Evolutionary conservation across 2,113 vertebrate genomes (phyloP).

Genomic region (Phyllopteryx taeniolatus): DNA sequence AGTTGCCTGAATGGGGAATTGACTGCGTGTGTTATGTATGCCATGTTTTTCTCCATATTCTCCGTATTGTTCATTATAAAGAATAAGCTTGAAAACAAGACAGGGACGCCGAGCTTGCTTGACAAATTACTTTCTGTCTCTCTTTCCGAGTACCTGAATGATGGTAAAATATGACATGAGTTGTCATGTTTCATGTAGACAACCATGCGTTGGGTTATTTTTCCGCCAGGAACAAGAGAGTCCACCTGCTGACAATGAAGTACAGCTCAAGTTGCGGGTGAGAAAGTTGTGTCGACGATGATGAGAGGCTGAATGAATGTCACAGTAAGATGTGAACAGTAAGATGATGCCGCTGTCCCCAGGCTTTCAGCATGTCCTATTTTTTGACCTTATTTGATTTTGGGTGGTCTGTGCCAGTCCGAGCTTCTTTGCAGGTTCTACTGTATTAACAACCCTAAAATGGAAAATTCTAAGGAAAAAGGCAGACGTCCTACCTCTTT

Average conservation of each 20-base stretch:
- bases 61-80: not conserved
- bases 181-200: constrained; percentile 1
- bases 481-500: too few relatives aligned
- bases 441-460: too few relatives aligned
- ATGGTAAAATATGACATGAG: not conserved
- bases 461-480: too few relatives aligned
- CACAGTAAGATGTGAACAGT: not conserved
- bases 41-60: not conserved
- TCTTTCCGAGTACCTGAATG: not conserved
- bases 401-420: not conserved
- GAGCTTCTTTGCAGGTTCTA: too few relatives aligned
- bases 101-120: not conserved
- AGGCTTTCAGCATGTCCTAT: not conserved
- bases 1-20: not conserved
- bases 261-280: not conserved
- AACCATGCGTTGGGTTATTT: not conserved
- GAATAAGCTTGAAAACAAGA: not conserved
- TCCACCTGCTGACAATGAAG: not conserved
- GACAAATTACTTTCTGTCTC: not conserved
- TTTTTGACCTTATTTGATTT: not conserved
- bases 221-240: not conserved
- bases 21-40: not conserved
- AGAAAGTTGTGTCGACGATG: not conserved
- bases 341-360: not conserved
- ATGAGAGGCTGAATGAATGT: not conserved